Evolutionary conservation across 2,113 vertebrate species (phyloP), one percentile per base, ranked within the genome.

Genomic region (Dinomys branickii): DNA sequence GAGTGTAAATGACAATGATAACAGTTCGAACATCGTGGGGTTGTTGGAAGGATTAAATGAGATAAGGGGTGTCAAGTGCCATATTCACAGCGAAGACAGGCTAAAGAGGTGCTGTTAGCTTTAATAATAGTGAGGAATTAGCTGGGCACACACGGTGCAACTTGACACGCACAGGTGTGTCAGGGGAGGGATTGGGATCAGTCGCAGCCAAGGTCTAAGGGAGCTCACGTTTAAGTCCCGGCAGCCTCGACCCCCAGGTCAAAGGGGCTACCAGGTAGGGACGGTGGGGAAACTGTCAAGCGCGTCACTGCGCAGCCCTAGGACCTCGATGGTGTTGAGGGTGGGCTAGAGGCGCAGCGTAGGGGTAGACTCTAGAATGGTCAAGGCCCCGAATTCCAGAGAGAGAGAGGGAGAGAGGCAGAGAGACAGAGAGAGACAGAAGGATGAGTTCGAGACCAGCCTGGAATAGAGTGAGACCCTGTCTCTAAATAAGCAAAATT

Each of bases 11-110:
- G 50, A n/a, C 13, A 24, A 41, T 91, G n/a, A 54, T 5, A 85
- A 41, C 3, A 84, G n/a, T 58, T 83, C 13, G 4, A 22, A 84
- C 16, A 1, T 35, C 17, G 2, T 12, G 35, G 50, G 4, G 52
- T 78, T 78, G n/a, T 17, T 82, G 85, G 65, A 78, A 73, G 54
- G 69, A 71, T 95, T 69, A 92, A 83, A 83, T 90, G 65, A 86
- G 73, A 61, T 85, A 13, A 69, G 47, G 30, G n/a, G 33, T 38
- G 33, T n/a, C 14, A 20, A 91, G 22, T 24, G 52, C 28, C 56
- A 75, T 26, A 24, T 17, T n/a, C 3, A 10, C 13, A 73, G 38
- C 35, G n/a, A 84, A 61, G 26, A 30, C 33, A 59, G 35, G 56
- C 7, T 80, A 88, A 80, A 54, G 9, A 69, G 71, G 59, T 11